Evolutionary conservation across 2,797 vertebrate genomes (phyloP).

Genomic region (Microcaecilia unicolor): DNA sequence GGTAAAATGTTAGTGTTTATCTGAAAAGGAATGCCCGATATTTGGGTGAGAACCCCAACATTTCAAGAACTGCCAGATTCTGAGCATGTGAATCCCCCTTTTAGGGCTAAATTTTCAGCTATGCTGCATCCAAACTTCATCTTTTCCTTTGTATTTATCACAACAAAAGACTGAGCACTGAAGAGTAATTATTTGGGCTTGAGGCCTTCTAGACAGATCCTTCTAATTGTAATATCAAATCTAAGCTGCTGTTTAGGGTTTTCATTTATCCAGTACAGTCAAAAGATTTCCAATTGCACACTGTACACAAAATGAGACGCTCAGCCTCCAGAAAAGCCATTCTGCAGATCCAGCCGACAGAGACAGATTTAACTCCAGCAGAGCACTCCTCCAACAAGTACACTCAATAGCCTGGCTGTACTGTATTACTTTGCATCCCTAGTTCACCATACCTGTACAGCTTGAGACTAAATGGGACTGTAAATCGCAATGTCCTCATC

Average conservation of each 20-base stretch:
- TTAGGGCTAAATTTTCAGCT: too few species aligned
- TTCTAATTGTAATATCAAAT: neutral
- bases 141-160: constrained; percentile 1
- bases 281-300: neutral
- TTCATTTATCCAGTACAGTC: neutral
- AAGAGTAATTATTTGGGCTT: neutral
- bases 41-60: too few species aligned
- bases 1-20: too few species aligned
- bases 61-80: too few species aligned
- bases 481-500: constrained; percentile 57
- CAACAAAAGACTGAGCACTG: neutral
- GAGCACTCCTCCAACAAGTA: fast-evolving
- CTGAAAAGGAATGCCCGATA: too few species aligned
- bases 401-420: constrained; percentile 1
- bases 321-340: neutral
- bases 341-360: neutral
- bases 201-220: neutral
- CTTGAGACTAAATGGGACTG: constrained; percentile 45
- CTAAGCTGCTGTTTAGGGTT: neutral
- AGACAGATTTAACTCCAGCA: too few species aligned
- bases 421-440: constrained; percentile 21
- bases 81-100: too few species aligned
- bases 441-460: constrained; percentile 24
- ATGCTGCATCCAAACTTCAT: too few species aligned
- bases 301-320: neutral